phyloP scores from a whole-genome alignment of 2,888 invertebrate genomes.

The Spilarctia lutea region DNA sequence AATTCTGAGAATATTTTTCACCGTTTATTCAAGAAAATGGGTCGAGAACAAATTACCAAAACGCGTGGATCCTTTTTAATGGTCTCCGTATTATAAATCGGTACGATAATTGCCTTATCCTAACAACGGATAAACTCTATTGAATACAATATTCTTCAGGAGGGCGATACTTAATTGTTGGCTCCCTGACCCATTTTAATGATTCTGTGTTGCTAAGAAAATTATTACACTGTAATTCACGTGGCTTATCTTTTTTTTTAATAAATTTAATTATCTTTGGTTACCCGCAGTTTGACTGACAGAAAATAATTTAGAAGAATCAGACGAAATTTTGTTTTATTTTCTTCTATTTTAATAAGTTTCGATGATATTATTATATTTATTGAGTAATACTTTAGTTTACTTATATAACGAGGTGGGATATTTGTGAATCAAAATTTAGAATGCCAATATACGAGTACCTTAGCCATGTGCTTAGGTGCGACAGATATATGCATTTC shows the following conservation, averaged over 20 bases:
- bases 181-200: slow-evolving; percentile 23
- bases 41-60: slow-evolving; percentile 42
- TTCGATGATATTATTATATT: background rate
- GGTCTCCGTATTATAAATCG: slow-evolving; percentile 58
- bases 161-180: slow-evolving; percentile 35
- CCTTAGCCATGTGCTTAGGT: too few relatives aligned
- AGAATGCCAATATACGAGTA: too few relatives aligned
- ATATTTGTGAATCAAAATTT: too few relatives aligned
- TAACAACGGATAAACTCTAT: slow-evolving; percentile 51
- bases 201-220: slow-evolving; percentile 9
- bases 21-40: slow-evolving; percentile 38
- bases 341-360: background rate
- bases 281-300: background rate
- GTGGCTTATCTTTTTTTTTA: background rate
- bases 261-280: background rate
- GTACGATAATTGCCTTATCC: slow-evolving; percentile 64
- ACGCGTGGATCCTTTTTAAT: slow-evolving; percentile 39
- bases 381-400: too few relatives aligned
- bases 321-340: background rate
- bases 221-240: slow-evolving; percentile 7
- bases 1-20: slow-evolving; percentile 35
- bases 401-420: too few relatives aligned
- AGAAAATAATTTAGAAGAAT: background rate
- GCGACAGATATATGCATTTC: too few relatives aligned
- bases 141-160: slow-evolving; percentile 49